These are phyloP conservation scores for Troides aeacus DNA, from an alignment of 2,888 invertebrate genomes.

Conservation along the genomic window DNA sequence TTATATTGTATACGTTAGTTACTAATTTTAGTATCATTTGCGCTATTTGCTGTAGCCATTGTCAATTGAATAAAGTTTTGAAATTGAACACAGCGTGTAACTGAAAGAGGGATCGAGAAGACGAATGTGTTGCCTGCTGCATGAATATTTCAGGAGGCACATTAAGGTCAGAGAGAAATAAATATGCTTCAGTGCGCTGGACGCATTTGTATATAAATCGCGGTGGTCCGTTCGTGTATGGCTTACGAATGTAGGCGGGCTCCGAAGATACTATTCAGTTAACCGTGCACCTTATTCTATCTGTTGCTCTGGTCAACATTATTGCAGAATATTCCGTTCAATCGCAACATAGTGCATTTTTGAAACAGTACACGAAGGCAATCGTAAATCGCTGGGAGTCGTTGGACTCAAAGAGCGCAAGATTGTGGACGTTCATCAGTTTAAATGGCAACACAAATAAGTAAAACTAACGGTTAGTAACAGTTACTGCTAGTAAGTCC, in stretches of 20 bases:
- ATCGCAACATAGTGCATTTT: background rate
- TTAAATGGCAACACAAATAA: too few relatives aligned
- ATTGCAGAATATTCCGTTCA: background rate
- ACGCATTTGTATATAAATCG: constrained; percentile 77
- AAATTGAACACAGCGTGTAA: constrained; percentile 47
- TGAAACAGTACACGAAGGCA: background rate
- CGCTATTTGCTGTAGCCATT: background rate
- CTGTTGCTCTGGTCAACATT: constrained; percentile 4
- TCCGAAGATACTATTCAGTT: constrained; percentile 64
- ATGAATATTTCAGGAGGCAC: constrained; percentile 76
- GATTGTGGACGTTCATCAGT: too few relatives aligned
- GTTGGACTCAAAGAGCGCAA: too few relatives aligned
- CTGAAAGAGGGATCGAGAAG: constrained; percentile 66
- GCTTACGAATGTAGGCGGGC: constrained; percentile 56
- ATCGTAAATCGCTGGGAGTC: too few relatives aligned
- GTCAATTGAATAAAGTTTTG: constrained; percentile 1
- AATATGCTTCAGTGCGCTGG: constrained; percentile 70
- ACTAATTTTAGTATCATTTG: too few relatives aligned
- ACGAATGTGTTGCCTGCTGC: constrained; percentile 69
- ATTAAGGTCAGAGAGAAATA: constrained; percentile 75
- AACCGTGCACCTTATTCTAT: constrained; percentile 41
- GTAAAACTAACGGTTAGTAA: too few relatives aligned
- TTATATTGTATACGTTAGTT: too few relatives aligned
- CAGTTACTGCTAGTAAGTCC: too few relatives aligned
- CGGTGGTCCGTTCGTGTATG: constrained; percentile 63